Base-by-base conservation (phyloP, 2,797 vertebrate species). In the Girardinus metallicus region DNA sequence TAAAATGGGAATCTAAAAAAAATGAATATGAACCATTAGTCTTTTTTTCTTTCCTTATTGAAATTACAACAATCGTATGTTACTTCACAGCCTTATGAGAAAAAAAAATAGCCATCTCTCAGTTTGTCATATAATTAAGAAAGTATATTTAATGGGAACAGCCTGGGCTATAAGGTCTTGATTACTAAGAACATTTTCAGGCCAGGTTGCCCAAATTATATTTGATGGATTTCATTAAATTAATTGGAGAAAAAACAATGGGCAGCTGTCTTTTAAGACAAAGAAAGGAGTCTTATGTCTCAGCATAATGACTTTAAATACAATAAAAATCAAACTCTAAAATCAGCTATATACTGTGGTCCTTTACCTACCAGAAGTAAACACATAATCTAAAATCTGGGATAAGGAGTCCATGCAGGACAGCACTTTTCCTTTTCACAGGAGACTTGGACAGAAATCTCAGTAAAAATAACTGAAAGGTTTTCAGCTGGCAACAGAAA, bases 371-470 rank as follows among this genome's bases (percentile, higher is more conserved):
- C 10, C 36, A 12, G 21, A 23, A 21, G 7, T 36, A 64, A 36
- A 68, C 11, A 43, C 36, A 71, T 44, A 26, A 3, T 71, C 41
- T 70, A 44, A 43, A 71, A 10, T 21, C 36, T 68, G 60, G 21
- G 36, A 41, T 41, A 41, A 41, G 21, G 21, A 68, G 21, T 41
- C 21, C 4, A 13, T 68, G 64, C 36, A 68, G 36, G 36, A 4
- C 64, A 41, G 64, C 64, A 36, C 34, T 68, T 68, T 31, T 46
- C 34, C 34, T 74, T 74, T 74, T 26, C 51, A 21, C 29, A 74
- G 29, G 31, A 74, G 21, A 15, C 13, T 29, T 71, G 41, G 41
- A 46, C 16, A 29, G 23, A 39, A 41, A 39, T 39, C 13, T 62
- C 26, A 7, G 26, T 15, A 34, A 44, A 16, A 26, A 44, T 5